A percentile compares a stretch with the other conserved stretches of the same genome.
phyloP scores from a whole-genome alignment of 2,113 vertebrate genomes.

The Oreochromis tanganicae region DNA sequence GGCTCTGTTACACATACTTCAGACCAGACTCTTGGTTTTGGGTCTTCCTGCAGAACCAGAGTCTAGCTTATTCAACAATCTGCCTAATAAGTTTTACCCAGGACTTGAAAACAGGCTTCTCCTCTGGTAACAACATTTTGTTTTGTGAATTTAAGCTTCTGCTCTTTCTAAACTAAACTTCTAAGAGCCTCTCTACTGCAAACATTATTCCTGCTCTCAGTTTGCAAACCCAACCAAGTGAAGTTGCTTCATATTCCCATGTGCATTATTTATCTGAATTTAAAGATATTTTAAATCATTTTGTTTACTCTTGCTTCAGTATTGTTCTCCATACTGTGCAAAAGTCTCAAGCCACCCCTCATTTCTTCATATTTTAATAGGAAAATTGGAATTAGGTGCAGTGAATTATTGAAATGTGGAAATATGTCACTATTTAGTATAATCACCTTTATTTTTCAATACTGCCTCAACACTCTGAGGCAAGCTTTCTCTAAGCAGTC shows the following conservation, averaged over 20 bases:
- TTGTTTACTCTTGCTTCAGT: fast-evolving
- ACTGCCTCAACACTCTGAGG: not conserved
- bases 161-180: not conserved
- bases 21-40: not conserved
- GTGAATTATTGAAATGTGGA: not conserved
- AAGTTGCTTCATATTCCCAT: not conserved
- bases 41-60: not conserved
- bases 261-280: not conserved
- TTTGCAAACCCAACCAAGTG: not conserved
- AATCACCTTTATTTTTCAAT: not conserved
- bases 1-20: not conserved
- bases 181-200: not conserved
- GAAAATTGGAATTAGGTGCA: fast-evolving
- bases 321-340: no score
- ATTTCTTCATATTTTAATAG: not conserved
- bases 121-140: not conserved
- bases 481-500: not conserved
- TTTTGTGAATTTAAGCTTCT: not conserved
- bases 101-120: not conserved
- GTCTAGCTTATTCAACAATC: not conserved
- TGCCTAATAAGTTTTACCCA: not conserved
- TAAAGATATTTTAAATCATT: not conserved
- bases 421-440: not conserved
- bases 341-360: not conserved
- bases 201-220: not conserved